Evolutionary conservation across 2,888 invertebrate species (phyloP), one percentile per base, ranked within the genome.

Genomic region (Drosophila infuscata): DNA sequence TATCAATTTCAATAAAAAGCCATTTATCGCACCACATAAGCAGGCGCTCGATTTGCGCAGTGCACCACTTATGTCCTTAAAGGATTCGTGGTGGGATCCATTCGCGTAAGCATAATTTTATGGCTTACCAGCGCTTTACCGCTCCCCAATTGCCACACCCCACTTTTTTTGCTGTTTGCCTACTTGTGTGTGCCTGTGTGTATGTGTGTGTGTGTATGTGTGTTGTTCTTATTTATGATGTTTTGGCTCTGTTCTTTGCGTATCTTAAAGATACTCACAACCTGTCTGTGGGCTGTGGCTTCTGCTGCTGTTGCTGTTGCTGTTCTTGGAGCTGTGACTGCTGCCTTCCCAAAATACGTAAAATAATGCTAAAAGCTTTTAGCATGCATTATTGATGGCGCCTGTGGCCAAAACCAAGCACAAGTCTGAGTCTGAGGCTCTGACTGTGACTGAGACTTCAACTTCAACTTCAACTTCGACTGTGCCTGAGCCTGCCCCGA

Each of bases 1-100:
- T 92, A 93, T 92, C 93, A 91, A 92, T 92, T 92, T 92, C 92
- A 92, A 91, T 92, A 91, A 92, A 91, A 91, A 91, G 79, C 91
- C 91, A 92, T 91, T 92, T 91, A 91, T 84, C 79, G 90, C 83
- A 88, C 87, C 90, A 89, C 90, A 90, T 89, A 91, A 90, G 91
- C 85, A 77, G 79, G 48, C 67, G 68, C 74, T 57, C 32, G 30
- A 49, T 49, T 30, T 51, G 51, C 51, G 25, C 46, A 25, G 46
- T 25, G 29, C 29, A 49, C 6, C 29, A 30, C 51, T 72, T 66
- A 80, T 76, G 81, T 87, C 77, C 89, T 82, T 81, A 54, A 77
- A 81, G 88, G 84, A 84, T 85, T 54, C 68, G 33, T 68, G 41
- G 30, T 30, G 49, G 20, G 32, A 32, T 49, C 35, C 36, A 58